Conservation (phyloP, 2,113 vertebrate species). For the Cyprinus carpio region DNA sequence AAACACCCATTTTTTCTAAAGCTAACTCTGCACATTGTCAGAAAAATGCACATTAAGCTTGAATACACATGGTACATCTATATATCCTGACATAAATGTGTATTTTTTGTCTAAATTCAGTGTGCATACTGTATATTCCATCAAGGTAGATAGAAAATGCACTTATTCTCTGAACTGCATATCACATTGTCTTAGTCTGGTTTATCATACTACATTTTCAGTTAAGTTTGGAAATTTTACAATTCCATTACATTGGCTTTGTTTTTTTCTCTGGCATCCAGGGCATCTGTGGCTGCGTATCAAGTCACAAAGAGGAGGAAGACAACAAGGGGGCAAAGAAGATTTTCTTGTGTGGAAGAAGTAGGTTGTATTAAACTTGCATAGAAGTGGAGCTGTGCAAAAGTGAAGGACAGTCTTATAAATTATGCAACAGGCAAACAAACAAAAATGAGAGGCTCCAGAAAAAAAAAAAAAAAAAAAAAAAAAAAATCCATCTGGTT, state of each 20-base stretch:
- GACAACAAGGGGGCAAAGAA: conserved; percentile 20
- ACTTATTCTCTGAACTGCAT: not conserved
- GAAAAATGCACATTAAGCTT: not conserved
- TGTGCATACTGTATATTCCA: not conserved
- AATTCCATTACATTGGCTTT: conserved; percentile 20
- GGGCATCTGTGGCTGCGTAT: conserved; percentile 23
- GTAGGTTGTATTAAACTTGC: conserved; percentile 58
- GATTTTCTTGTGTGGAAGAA: conserved; percentile 52
- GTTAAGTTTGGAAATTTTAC: conserved; percentile 19
- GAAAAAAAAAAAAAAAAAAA: not conserved
- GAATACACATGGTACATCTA: not conserved
- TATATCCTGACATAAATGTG: not conserved
- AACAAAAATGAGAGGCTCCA: conserved; percentile 30
- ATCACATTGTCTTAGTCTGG: not conserved
- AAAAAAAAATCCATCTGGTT: conserved; percentile 28
- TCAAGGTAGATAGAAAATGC: not conserved
- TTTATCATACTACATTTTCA: conserved; percentile 13
- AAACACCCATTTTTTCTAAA: not conserved
- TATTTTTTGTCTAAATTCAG: not conserved
- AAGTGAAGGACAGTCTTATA: conserved; percentile 73
- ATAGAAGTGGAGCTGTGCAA: conserved; percentile 71
- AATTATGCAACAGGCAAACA: conserved; percentile 71
- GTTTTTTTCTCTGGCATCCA: conserved; percentile 14
- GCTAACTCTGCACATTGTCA: not conserved
- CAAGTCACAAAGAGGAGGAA: conserved; percentile 9